Conservation (phyloP, 1,140 invertebrate genomes). For the Bombus polaris region DNA sequence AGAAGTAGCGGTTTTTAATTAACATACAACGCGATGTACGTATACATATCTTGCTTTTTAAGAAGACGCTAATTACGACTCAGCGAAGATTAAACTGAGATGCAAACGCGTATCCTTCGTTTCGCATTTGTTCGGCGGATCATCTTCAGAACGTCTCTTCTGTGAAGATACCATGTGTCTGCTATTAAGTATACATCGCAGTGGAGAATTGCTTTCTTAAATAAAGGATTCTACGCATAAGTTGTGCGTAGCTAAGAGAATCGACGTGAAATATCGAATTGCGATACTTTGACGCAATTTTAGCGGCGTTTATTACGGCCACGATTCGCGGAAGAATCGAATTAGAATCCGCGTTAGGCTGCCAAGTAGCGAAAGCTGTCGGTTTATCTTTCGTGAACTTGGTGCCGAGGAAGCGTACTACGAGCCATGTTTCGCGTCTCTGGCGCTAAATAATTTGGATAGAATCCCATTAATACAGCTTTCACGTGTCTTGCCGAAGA, state of each 20-base stretch:
- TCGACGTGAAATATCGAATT: not conserved
- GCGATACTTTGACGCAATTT: slow-evolving; percentile 9
- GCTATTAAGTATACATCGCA: too few relatives aligned
- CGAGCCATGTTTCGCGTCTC: not conserved
- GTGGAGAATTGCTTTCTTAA: not conserved
- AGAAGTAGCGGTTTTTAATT: too few relatives aligned
- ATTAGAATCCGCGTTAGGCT: slow-evolving; percentile 38
- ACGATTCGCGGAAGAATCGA: slow-evolving; percentile 55
- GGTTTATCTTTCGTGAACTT: slow-evolving; percentile 33
- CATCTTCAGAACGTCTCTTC: too few relatives aligned
- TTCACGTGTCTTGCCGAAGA: not conserved
- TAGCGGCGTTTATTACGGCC: slow-evolving; percentile 2
- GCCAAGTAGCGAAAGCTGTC: slow-evolving; percentile 16
- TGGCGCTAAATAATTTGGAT: not conserved
- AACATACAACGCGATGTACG: too few relatives aligned
- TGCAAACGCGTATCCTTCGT: too few relatives aligned
- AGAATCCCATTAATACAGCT: not conserved
- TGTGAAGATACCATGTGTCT: too few relatives aligned
- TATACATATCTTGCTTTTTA: too few relatives aligned
- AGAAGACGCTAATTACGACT: too few relatives aligned
- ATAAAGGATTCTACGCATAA: not conserved
- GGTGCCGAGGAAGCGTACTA: not conserved
- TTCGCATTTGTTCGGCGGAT: too few relatives aligned
- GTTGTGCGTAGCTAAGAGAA: not conserved
- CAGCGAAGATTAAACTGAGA: too few relatives aligned